Evolutionary conservation across 2,888 invertebrate species (phyloP), one percentile per base, ranked within the genome.

Genomic region (Agrotis segetum): DNA sequence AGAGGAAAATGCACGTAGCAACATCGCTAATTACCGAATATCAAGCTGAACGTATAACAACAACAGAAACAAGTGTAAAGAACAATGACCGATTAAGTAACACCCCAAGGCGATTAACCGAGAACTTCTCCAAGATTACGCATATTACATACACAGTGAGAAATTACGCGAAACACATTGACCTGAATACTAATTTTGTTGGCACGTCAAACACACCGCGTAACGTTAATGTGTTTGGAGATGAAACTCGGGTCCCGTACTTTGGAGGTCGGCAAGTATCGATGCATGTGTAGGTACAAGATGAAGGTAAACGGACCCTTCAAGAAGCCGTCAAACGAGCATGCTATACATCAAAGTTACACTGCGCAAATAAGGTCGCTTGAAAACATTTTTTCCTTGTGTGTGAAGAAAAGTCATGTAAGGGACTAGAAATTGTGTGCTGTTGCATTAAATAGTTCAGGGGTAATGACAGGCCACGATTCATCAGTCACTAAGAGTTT

Each of bases 41-140:
- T 52, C 79, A 74, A 56, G 29, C 74, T 34, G 14, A 19, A 63
- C 62, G 53, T 63, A 17, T 53, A 29, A 76, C 40, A 59, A 47
- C 24, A 24, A 53, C 19, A 17, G 40, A 66, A 71, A 67, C 71
- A 73, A 79, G 55, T 56, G 63, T 67, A 67, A 64, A 79, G 66
- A 72, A 64, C 79, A 83, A 79, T 67, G 80, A 73, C 83, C 74
- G 80, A 79, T 83, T 79, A 79, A 65, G 55, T 61, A 65, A 72
- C 19, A 47, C 59, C 44, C 29, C 47, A 29, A 79, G 61, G 21
- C 64, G 52, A 61, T 52, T 53, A 79, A 67, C 17, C 62, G 65
- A 61, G 59, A 58, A 74, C 14, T 58, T 64, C 55, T 72, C 67
- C 47, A 55, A 77, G 77, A 72, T 73, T 56, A 67, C 67, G 66